phyloP scores from a whole-genome alignment of 2,888 invertebrate species.

The Gortyna flavago region DNA sequence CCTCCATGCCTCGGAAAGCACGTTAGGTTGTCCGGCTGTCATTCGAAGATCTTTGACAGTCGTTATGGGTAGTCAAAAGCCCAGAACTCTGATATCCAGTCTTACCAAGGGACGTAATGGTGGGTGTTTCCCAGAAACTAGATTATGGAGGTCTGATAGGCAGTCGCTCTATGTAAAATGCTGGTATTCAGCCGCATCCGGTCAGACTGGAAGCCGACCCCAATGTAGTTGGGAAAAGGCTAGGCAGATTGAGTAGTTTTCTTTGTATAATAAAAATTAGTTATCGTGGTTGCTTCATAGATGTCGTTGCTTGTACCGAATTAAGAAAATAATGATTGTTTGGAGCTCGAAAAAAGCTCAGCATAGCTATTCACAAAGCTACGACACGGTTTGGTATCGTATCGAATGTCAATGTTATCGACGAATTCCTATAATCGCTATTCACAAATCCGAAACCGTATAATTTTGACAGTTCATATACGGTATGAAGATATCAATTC shows the following conservation, averaged over 20 bases:
- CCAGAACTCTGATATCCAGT: background rate
- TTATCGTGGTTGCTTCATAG: constrained; percentile 19
- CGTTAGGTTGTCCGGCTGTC: background rate
- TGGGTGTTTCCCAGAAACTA: background rate
- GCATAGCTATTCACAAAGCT: too few species aligned
- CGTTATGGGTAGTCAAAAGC: background rate
- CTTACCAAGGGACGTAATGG: background rate
- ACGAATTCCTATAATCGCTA: too few species aligned
- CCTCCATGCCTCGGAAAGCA: background rate
- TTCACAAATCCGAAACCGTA: too few species aligned
- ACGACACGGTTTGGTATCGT: too few species aligned
- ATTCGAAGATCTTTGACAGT: background rate
- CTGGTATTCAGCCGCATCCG: background rate
- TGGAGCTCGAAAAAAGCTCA: background rate
- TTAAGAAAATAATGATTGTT: background rate
- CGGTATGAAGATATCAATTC: too few species aligned
- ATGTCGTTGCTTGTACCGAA: constrained; percentile 35
- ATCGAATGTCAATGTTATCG: too few species aligned
- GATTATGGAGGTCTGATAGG: background rate
- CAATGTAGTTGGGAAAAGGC: background rate
- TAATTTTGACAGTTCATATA: too few species aligned
- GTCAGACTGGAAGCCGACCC: too few species aligned
- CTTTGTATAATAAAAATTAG: background rate
- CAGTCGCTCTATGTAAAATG: background rate
- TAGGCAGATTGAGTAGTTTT: background rate